A percentile compares a stretch with the other conserved stretches of the same genome.
Conservation (phyloP, 2,888 invertebrate species). For the Trilocha varians region DNA sequence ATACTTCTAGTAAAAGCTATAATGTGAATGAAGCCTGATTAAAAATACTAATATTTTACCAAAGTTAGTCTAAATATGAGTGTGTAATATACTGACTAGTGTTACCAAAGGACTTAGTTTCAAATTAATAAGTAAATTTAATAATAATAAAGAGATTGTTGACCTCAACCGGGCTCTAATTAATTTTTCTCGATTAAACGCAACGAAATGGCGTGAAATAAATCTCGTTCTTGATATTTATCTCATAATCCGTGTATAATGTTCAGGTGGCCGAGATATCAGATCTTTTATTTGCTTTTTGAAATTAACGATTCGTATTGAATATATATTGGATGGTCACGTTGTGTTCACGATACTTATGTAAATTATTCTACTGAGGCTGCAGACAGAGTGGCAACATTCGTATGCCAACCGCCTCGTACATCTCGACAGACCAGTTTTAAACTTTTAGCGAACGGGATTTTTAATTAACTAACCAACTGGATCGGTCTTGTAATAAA, state of each 20-base stretch:
- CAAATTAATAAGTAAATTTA: constrained; percentile 11
- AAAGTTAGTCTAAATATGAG: too few relatives aligned
- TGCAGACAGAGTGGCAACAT: constrained; percentile 64
- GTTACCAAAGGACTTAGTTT: constrained; percentile 9
- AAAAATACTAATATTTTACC: too few relatives aligned
- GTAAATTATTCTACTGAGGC: constrained; percentile 36
- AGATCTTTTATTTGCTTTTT: constrained; percentile 42
- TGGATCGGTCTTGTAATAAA: background rate
- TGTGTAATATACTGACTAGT: constrained; percentile 4
- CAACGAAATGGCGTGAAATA: constrained; percentile 39
- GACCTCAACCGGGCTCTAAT: constrained; percentile 45
- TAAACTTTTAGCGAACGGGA: constrained; percentile 7
- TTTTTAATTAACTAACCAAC: constrained; percentile 1
- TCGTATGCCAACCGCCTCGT: constrained; percentile 14
- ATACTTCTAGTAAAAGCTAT: too few relatives aligned
- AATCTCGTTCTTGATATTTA: constrained; percentile 45
- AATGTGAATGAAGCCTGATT: too few relatives aligned
- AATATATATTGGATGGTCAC: constrained; percentile 45
- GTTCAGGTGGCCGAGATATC: constrained; percentile 42
- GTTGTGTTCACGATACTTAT: constrained; percentile 43
- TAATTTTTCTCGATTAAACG: constrained; percentile 52
- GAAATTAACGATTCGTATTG: constrained; percentile 47
- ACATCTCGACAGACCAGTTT: constrained; percentile 19
- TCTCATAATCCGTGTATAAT: constrained; percentile 34
- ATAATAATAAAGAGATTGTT: constrained; percentile 44